Base-by-base conservation (phyloP, 1,140 invertebrate species). In the Hestina assimilis region DNA sequence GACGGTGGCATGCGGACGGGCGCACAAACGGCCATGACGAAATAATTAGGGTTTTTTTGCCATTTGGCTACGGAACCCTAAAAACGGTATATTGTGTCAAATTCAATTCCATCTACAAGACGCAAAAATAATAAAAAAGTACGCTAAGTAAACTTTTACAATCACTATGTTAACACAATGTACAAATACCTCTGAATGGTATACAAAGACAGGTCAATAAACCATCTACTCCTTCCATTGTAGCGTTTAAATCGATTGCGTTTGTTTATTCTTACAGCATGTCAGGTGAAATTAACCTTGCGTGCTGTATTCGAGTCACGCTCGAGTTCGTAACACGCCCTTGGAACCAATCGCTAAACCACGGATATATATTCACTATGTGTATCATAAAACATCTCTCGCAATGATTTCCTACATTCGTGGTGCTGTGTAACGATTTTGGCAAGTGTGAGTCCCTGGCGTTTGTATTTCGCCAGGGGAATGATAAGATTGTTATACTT, bases 201-300 rank as follows among this genome's bases (percentile, higher is more conserved):
- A 14, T 5, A 33, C 6, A 40, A 8, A 6, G 31, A 35, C 11
- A 12, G 42, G 33, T 56, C 53, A 40, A 46, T 43, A 56, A 55
- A 56, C 40, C 33, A 41, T 9, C 15, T 14, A 45, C 19, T 15
- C 31, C 14, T 0, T 38, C 17, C 31, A 7, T 4, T n/a, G 31
- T 12, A 41, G 24, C 17, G 15, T n/a, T 45, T 14, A 8, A 23
- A 15, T 28, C 7, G 26, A 26, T 28, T 28, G 21, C 21, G 23
- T 23, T 52, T 28, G 14, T 14, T n/a, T 40, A 52, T 41, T 40
- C 48, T 12, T 23, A 40, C 33, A 38, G 43, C 12, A 41, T n/a
- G 14, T 14, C 23, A 14, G 61, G 68, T 70, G 64, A 70, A 70
- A 70, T 70, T 70, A 70, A 70, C 68, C 68, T 70, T 70, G 61